Conservation (phyloP, 1,140 invertebrate genomes). For the Oryctes rhinoceros region DNA sequence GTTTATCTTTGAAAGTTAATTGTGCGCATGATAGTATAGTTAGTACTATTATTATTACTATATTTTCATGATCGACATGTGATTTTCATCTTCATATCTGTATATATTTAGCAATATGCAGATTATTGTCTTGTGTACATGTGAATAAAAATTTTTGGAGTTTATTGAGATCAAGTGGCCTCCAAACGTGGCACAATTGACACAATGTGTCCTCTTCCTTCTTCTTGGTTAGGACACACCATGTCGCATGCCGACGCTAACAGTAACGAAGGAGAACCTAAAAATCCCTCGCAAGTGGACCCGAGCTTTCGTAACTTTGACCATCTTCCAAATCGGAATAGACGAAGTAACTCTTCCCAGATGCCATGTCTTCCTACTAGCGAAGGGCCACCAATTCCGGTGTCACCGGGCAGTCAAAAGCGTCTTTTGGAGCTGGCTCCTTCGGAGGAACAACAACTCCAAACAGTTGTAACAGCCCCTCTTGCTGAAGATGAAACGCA, state of each 20-base stretch:
- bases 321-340: conserved; percentile 70
- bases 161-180: conserved; percentile 40
- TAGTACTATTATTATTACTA: background rate
- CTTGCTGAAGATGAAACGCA: conserved; percentile 59
- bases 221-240: conserved; percentile 78
- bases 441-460: conserved; percentile 49
- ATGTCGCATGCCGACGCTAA: conserved; percentile 87
- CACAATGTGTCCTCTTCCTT: conserved; percentile 49
- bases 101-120: background rate
- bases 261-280: conserved; percentile 75
- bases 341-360: conserved; percentile 70
- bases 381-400: conserved; percentile 62
- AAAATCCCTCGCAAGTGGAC: conserved; percentile 76
- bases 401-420: conserved; percentile 59
- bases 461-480: conserved; percentile 48
- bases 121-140: background rate
- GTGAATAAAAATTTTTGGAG: conserved; percentile 29
- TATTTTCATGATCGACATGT: background rate
- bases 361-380: conserved; percentile 66
- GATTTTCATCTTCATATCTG: background rate
- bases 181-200: conserved; percentile 39
- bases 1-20: background rate
- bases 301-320: conserved; percentile 87
- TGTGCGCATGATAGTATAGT: background rate
- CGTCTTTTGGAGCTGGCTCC: conserved; percentile 60